phyloP scores from a whole-genome alignment of 2,113 vertebrate species.

The Strix aluco region DNA sequence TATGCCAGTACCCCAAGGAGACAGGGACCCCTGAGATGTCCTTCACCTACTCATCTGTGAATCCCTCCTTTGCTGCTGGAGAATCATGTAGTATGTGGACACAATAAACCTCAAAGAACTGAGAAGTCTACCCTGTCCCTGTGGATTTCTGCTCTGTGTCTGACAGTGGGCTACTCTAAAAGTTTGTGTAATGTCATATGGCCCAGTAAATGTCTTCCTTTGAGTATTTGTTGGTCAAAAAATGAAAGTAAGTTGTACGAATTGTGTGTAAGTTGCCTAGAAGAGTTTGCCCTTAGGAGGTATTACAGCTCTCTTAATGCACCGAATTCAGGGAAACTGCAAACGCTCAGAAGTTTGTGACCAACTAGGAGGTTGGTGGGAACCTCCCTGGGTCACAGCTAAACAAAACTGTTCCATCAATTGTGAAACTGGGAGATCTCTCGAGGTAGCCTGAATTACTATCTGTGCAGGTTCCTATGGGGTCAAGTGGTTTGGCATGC shows the following conservation, averaged over 20 bases:
- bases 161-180: neutral
- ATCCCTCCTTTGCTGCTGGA: neutral
- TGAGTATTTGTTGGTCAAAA: neutral
- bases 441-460: neutral
- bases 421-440: neutral
- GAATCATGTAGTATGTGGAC: neutral
- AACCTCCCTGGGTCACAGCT: neutral
- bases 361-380: neutral
- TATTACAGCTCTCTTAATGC: neutral
- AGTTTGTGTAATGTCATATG: accelerated
- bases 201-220: neutral
- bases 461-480: neutral
- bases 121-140: neutral
- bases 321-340: neutral
- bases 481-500: neutral
- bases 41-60: neutral
- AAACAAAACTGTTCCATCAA: neutral
- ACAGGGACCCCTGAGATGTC: neutral
- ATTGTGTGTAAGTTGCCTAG: neutral
- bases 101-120: neutral
- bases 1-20: neutral
- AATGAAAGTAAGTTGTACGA: neutral
- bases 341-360: neutral
- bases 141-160: neutral
- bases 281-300: neutral